A percentile compares a stretch with the other conserved stretches of the same genome.
These are phyloP conservation scores for Plotosus lineatus DNA, from an alignment of 2,113 vertebrate genomes.

Conservation along the genomic window DNA sequence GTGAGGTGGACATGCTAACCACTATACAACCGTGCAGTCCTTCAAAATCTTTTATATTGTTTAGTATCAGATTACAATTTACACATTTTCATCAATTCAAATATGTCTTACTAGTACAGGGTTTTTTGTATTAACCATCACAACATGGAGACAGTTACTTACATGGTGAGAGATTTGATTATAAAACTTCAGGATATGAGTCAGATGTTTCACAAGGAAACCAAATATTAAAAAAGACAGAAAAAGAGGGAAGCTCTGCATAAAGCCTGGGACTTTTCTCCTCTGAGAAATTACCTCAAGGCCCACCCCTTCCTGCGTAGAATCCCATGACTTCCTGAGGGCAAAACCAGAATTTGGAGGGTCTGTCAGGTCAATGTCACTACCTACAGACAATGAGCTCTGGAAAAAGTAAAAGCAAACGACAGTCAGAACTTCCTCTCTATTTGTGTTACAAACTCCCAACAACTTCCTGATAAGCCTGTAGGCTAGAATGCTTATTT, in stretches of 20 bases:
- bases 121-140: not conserved
- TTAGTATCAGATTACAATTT: not conserved
- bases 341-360: conserved; percentile 69
- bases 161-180: not conserved
- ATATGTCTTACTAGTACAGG: too few species aligned
- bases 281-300: conserved; percentile 75
- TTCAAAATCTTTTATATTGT: too few species aligned
- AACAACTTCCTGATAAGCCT: not conserved
- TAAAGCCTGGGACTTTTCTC: not conserved
- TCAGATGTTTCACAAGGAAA: conserved; percentile 2
- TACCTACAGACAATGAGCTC: conserved; percentile 87
- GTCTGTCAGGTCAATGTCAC: conserved; percentile 84
- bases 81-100: not conserved
- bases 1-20: too few species aligned
- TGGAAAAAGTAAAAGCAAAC: conserved; percentile 52
- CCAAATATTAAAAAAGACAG: not conserved
- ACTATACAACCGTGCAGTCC: not conserved
- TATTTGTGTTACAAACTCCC: not conserved
- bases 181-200: not conserved
- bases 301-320: conserved; percentile 67
- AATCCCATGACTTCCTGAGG: conserved; percentile 75
- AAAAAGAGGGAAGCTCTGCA: not conserved
- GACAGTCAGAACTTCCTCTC: not conserved
- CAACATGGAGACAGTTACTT: not conserved
- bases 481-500: not conserved